phyloP scores from a whole-genome alignment of 1,140 invertebrate species.

The Apis cerana region DNA sequence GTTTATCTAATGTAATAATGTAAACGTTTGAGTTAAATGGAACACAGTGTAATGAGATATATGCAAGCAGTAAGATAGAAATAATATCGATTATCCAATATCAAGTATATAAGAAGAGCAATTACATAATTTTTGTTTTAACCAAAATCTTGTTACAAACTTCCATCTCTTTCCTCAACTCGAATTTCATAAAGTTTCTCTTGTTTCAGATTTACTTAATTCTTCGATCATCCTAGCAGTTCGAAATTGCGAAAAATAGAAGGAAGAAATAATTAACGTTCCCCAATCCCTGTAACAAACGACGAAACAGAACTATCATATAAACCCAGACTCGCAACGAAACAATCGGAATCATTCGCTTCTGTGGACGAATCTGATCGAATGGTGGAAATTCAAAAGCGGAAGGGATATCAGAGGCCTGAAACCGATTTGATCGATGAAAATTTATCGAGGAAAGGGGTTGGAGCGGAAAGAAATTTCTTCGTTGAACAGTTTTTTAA shows the following conservation, averaged over 20 bases:
- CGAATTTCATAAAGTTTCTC: not conserved
- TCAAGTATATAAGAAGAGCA: too few relatives aligned
- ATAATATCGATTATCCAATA: too few relatives aligned
- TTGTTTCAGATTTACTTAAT: not conserved
- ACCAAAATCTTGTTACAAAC: not conserved
- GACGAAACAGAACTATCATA: slow-evolving; percentile 11
- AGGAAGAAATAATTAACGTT: slow-evolving; percentile 7
- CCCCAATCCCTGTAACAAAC: not conserved
- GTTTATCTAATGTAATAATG: too few relatives aligned
- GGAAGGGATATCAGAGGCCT: not conserved
- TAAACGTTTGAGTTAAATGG: too few relatives aligned
- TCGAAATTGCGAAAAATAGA: not conserved
- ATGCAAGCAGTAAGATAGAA: too few relatives aligned
- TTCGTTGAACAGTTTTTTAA: not conserved
- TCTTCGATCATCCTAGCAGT: not conserved
- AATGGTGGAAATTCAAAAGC: not conserved
- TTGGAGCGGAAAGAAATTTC: too few relatives aligned
- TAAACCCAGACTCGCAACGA: not conserved
- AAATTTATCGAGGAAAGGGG: not conserved
- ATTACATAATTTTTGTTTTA: too few relatives aligned
- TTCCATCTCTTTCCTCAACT: not conserved
- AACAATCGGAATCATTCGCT: not conserved
- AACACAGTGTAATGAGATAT: too few relatives aligned
- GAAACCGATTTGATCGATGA: not conserved
- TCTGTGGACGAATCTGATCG: not conserved